Conservation (phyloP, 2,113 vertebrate genomes). For the Himantopus leucocephalus region DNA sequence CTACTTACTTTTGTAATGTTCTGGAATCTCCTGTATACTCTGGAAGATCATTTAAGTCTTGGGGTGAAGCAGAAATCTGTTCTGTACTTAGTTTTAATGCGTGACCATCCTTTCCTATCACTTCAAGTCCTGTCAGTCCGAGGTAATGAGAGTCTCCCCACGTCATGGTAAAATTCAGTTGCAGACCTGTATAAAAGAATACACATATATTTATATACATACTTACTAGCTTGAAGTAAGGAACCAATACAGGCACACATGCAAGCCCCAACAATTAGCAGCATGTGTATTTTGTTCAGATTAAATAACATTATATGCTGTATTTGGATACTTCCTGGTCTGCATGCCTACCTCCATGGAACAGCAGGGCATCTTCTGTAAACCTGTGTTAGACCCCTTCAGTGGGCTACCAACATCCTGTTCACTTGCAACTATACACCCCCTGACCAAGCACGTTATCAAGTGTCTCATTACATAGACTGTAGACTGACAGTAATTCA, state of each 20-base stretch:
- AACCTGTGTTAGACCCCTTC: neutral
- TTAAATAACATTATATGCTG: neutral
- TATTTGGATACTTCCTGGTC: neutral
- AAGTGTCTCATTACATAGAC: neutral
- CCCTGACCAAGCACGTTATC: neutral
- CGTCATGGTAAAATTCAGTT: slow-evolving; percentile 84
- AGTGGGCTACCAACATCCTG: neutral
- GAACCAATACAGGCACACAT: neutral
- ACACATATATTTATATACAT: neutral
- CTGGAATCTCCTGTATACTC: slow-evolving; percentile 83
- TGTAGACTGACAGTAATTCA: neutral
- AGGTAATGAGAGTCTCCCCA: slow-evolving; percentile 94
- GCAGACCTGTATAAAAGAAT: slow-evolving; percentile 77
- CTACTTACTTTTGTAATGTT: slow-evolving; percentile 89
- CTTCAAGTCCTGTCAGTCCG: slow-evolving; percentile 91
- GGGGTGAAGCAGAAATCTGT: slow-evolving; percentile 85
- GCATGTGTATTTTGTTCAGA: neutral
- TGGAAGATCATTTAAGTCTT: slow-evolving; percentile 87
- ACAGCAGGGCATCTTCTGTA: neutral
- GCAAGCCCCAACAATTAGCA: neutral
- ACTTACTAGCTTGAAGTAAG: neutral
- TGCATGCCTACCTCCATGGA: neutral
- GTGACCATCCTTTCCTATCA: slow-evolving; percentile 86
- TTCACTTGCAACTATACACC: neutral
- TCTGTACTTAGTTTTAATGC: slow-evolving; percentile 78